Conservation (phyloP, 2,888 invertebrate species). For the Caenorhabditis sp. region DNA sequence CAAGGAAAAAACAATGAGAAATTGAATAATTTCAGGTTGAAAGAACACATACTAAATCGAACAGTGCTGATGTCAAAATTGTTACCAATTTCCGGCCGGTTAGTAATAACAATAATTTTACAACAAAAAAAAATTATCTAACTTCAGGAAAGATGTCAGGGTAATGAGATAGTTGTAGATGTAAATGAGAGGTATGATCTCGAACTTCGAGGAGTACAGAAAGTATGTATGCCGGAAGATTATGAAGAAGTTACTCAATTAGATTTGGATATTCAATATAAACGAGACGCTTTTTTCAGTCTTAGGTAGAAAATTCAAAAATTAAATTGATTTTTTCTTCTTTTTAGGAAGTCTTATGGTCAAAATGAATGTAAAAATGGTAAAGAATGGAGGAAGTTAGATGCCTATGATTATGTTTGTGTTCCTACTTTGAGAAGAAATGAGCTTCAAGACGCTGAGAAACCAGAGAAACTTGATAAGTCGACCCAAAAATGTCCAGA, state of each 20-base stretch:
- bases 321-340: too few relatives aligned
- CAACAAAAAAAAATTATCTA: neutral
- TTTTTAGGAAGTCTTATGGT: slow-evolving; percentile 54
- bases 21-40: too few relatives aligned
- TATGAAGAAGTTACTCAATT: slow-evolving; percentile 12
- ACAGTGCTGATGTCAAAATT: slow-evolving; percentile 38
- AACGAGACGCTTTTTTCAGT: slow-evolving; percentile 29
- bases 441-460: neutral
- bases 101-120: neutral
- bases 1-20: too few relatives aligned
- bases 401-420: slow-evolving; percentile 69
- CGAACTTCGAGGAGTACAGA: slow-evolving; percentile 23
- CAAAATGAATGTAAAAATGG: slow-evolving; percentile 64
- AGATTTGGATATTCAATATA: slow-evolving; percentile 29
- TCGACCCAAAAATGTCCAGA: slow-evolving; percentile 5
- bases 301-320: too few relatives aligned
- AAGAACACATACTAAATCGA: too few relatives aligned
- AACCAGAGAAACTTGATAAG: neutral
- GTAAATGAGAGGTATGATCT: slow-evolving; percentile 1
- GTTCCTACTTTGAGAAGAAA: slow-evolving; percentile 43
- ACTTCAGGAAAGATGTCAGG: slow-evolving; percentile 18
- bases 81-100: slow-evolving; percentile 34
- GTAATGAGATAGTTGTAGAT: slow-evolving; percentile 9
- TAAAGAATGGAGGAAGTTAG: slow-evolving; percentile 62
- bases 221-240: slow-evolving; percentile 6